These are phyloP conservation scores for Nudaria mundana DNA, from an alignment of 2,888 invertebrate species.

Conservation along the genomic window DNA sequence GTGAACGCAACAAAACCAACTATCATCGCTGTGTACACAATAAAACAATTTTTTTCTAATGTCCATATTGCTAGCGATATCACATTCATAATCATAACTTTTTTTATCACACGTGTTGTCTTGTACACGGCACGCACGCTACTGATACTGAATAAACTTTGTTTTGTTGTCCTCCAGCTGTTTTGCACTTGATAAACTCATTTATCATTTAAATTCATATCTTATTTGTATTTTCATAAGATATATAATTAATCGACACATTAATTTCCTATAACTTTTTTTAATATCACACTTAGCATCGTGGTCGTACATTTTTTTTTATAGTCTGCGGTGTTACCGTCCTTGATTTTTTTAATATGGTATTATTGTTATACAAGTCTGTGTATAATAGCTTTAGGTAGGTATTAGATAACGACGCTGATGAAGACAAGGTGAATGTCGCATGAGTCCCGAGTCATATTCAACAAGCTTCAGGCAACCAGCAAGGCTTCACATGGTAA, in stretches of 20 bases:
- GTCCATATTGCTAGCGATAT: conserved; percentile 66
- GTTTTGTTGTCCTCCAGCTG: conserved; percentile 24
- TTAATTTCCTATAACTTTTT: too few species aligned
- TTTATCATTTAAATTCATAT: conserved; percentile 15
- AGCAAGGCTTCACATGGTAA: too few species aligned
- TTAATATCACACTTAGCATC: background rate
- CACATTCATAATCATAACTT: conserved; percentile 69
- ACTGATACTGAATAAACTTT: conserved; percentile 27
- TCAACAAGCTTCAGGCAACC: too few species aligned
- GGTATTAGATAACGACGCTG: too few species aligned
- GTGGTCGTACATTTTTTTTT: too few species aligned
- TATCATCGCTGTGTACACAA: conserved; percentile 61
- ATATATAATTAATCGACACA: too few species aligned
- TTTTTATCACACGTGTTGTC: conserved; percentile 15
- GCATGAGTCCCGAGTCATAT: too few species aligned
- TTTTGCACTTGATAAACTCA: conserved; percentile 14
- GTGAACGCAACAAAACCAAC: conserved; percentile 64
- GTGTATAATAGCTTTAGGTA: too few species aligned
- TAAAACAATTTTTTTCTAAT: conserved; percentile 69
- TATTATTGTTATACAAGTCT: too few species aligned
- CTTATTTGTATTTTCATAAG: conserved; percentile 6
- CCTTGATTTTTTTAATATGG: too few species aligned
- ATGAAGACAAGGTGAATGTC: too few species aligned
- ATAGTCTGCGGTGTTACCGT: too few species aligned
- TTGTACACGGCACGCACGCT: conserved; percentile 19